A percentile compares a stretch with the other conserved stretches of the same genome.
These are phyloP conservation scores for Scaptomyza reducta DNA, from an alignment of 2,888 invertebrate species.

Conservation along the genomic window DNA sequence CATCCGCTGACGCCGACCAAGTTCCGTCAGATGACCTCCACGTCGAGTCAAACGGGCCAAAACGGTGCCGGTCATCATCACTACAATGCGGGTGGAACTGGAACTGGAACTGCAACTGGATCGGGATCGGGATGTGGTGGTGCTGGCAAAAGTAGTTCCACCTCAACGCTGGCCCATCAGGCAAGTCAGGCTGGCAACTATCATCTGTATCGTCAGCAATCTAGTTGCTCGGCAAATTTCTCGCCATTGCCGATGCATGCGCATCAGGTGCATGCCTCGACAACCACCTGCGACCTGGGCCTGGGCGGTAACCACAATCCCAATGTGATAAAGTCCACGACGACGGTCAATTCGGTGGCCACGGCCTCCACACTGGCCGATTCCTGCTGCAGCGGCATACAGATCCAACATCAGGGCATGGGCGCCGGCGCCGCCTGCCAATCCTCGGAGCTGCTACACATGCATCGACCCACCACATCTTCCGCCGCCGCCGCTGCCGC, in stretches of 20 bases:
- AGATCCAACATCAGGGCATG: conserved; percentile 81
- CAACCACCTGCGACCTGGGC: conserved; percentile 83
- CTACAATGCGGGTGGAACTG: conserved; percentile 57
- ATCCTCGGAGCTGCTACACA: conserved; percentile 72
- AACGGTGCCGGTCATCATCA: conserved; percentile 57
- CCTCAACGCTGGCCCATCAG: conserved; percentile 71
- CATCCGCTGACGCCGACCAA: conserved; percentile 84
- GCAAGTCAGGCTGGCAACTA: conserved; percentile 60
- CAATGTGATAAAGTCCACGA: conserved; percentile 84
- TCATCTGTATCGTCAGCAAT: conserved; percentile 83
- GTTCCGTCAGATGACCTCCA: conserved; percentile 82
- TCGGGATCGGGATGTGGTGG: too few relatives aligned
- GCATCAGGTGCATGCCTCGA: conserved; percentile 84
- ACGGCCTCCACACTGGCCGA: conserved; percentile 83
- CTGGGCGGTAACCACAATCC: conserved; percentile 80
- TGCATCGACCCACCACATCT: conserved; percentile 65
- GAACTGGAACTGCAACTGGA: too few relatives aligned
- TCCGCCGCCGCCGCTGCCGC: conserved; percentile 41
- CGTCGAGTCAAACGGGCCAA: conserved; percentile 83
- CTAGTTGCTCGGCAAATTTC: conserved; percentile 83
- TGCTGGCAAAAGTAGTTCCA: conserved; percentile 72
- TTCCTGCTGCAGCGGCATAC: conserved; percentile 83
- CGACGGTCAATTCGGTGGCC: conserved; percentile 82
- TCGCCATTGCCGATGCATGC: conserved; percentile 83
- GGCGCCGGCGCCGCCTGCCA: conserved; percentile 80